phyloP scores from a whole-genome alignment of 2,888 invertebrate species.

The Synanthedon vespiformis region DNA sequence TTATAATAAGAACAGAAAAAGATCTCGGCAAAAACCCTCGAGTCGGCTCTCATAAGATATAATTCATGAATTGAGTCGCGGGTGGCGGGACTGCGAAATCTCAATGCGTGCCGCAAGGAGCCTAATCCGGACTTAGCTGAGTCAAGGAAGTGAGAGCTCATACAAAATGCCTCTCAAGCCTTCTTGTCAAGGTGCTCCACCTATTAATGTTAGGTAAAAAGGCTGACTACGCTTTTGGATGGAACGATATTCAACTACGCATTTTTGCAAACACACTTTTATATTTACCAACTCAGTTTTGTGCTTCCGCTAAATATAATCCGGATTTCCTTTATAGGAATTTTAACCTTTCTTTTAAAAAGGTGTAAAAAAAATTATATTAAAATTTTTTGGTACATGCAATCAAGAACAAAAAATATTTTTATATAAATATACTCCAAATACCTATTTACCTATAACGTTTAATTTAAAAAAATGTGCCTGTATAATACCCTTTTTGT shows the following conservation, averaged over 20 bases:
- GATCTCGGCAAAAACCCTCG: constrained; percentile 6
- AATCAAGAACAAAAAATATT: too few species aligned
- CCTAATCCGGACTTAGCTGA: constrained; percentile 54
- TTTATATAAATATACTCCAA: too few species aligned
- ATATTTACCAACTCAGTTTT: too few species aligned
- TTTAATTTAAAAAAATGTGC: too few species aligned
- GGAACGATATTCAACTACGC: neutral
- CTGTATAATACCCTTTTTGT: too few species aligned
- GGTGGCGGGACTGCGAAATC: constrained; percentile 20
- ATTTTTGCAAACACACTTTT: too few species aligned
- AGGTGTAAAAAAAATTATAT: too few species aligned
- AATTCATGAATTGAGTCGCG: constrained; percentile 13
- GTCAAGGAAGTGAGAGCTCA: constrained; percentile 39
- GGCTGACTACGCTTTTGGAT: neutral
- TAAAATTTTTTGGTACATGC: too few species aligned
- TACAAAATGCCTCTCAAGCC: constrained; percentile 25
- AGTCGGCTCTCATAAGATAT: constrained; percentile 12
- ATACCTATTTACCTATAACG: too few species aligned
- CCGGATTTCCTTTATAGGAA: too few species aligned
- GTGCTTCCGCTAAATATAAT: too few species aligned
- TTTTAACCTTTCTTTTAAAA: too few species aligned
- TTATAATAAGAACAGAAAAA: neutral
- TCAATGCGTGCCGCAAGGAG: constrained; percentile 42
- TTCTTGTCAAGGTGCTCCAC: neutral
- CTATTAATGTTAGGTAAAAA: neutral